Conservation (phyloP, 2,888 invertebrate genomes). For the Aphodius sticticus region DNA sequence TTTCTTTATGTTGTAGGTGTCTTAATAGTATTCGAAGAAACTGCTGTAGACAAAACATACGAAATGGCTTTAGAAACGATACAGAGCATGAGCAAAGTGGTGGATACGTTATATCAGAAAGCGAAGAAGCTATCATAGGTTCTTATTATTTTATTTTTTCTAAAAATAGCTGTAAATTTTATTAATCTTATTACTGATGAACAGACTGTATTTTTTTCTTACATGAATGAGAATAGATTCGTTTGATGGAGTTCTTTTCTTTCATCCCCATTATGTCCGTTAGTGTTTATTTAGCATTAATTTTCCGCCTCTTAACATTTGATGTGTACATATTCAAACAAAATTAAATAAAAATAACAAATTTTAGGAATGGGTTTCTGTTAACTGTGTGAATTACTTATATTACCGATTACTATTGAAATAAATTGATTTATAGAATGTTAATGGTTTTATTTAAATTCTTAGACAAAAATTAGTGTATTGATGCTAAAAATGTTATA, state of each 20-base stretch:
- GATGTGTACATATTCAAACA: slow-evolving; percentile 39
- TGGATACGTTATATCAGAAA: slow-evolving; percentile 98
- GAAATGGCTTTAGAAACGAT: slow-evolving; percentile 97
- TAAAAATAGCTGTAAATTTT: slow-evolving; percentile 39
- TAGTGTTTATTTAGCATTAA: not conserved
- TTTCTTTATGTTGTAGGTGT: slow-evolving; percentile 67
- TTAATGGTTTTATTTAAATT: slow-evolving; percentile 24
- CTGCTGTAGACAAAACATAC: slow-evolving; percentile 94
- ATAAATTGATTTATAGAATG: slow-evolving; percentile 37
- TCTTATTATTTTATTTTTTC: slow-evolving; percentile 28
- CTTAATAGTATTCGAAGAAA: slow-evolving; percentile 96
- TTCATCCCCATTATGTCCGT: slow-evolving; percentile 10
- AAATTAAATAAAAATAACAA: slow-evolving; percentile 35
- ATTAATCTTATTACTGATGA: slow-evolving; percentile 40
- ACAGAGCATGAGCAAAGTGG: slow-evolving; percentile 99
- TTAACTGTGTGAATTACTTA: slow-evolving; percentile 39
- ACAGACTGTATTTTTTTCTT: slow-evolving; percentile 54
- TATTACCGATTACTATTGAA: slow-evolving; percentile 25
- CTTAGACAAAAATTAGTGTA: too few species aligned
- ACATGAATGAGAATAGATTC: slow-evolving; percentile 38
- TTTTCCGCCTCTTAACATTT: slow-evolving; percentile 33
- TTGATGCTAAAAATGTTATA: too few species aligned
- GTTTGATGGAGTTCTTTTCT: slow-evolving; percentile 17
- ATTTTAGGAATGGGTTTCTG: slow-evolving; percentile 37
- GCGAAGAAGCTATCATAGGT: slow-evolving; percentile 95